Evolutionary conservation across 1,140 invertebrate species (phyloP).

Genomic region (Anastatus disparis): DNA sequence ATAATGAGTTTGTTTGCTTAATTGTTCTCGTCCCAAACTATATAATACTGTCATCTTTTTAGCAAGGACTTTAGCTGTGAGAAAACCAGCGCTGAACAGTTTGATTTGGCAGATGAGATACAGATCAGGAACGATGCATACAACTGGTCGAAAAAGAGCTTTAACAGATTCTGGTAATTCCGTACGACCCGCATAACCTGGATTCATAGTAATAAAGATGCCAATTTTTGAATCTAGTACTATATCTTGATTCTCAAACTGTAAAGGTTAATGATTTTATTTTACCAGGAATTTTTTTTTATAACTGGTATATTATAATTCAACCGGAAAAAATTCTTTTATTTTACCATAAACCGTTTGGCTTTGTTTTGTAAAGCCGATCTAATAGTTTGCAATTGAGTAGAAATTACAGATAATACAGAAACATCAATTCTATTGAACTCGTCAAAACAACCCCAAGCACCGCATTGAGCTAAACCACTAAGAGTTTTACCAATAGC

Average conservation of each 20-base stretch:
- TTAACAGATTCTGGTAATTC: conserved; percentile 92
- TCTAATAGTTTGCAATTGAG: conserved; percentile 88
- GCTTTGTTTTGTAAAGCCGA: conserved; percentile 81
- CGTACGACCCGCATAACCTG: conserved; percentile 88
- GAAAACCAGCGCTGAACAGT: conserved; percentile 90
- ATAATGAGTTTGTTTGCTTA: conserved; percentile 93
- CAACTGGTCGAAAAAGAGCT: conserved; percentile 88
- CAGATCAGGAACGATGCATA: conserved; percentile 88
- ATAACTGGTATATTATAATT: too few species aligned
- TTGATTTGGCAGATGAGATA: conserved; percentile 93
- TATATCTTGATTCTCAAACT: conserved; percentile 90
- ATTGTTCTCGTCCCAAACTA: conserved; percentile 83
- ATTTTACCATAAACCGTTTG: conserved; percentile 80
- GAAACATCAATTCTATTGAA: conserved; percentile 92
- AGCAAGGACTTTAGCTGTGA: conserved; percentile 85
- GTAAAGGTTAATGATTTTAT: conserved; percentile 19
- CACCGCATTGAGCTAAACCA: conserved; percentile 79
- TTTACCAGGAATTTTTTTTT: too few species aligned
- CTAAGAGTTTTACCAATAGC: conserved; percentile 87
- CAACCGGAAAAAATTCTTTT: too few species aligned
- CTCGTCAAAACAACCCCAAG: conserved; percentile 92
- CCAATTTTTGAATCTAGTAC: conserved; percentile 84
- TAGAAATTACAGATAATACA: conserved; percentile 90
- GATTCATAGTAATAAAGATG: conserved; percentile 95
- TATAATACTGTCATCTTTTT: conserved; percentile 95